A percentile compares a stretch with the other conserved stretches of the same genome.
Evolutionary conservation across 2,797 vertebrate species (phyloP).

Genomic region (Anomalospiza imberbis): DNA sequence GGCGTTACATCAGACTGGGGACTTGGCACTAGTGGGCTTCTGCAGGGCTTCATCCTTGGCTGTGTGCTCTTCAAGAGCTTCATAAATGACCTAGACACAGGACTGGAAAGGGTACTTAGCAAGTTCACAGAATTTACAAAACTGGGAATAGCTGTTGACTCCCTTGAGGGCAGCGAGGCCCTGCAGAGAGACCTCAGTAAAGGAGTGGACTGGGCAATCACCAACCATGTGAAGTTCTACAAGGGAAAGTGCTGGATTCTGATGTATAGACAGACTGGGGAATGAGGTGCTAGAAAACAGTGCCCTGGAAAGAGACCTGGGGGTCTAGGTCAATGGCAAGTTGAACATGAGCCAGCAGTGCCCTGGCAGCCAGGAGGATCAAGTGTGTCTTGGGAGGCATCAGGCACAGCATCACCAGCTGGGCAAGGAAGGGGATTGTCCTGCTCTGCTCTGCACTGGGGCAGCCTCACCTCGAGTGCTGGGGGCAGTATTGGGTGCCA

Average conservation of each 20-base stretch:
- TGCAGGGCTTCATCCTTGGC: background rate
- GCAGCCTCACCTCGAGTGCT: fast-evolving
- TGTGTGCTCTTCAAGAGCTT: background rate
- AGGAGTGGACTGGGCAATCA: background rate
- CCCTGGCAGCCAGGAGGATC: background rate
- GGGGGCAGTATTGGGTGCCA: background rate
- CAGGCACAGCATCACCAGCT: background rate
- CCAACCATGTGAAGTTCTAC: background rate
- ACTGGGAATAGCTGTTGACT: background rate
- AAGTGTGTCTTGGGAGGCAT: fast-evolving
- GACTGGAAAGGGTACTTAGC: background rate
- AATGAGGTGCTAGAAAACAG: background rate
- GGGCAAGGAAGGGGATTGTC: background rate
- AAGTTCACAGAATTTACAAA: background rate
- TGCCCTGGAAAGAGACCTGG: no score
- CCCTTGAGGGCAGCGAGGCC: background rate
- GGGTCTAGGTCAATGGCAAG: background rate
- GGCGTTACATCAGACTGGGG: background rate
- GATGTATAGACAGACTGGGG: background rate
- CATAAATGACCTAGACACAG: background rate
- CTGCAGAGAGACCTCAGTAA: background rate
- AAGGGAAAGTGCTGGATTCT: background rate
- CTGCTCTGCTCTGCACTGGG: background rate
- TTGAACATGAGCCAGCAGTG: background rate
- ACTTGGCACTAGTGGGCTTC: background rate